Evolutionary conservation across 2,888 invertebrate species (phyloP), one percentile per base, ranked within the genome.

Genomic region (Drosophila neonasuta): DNA sequence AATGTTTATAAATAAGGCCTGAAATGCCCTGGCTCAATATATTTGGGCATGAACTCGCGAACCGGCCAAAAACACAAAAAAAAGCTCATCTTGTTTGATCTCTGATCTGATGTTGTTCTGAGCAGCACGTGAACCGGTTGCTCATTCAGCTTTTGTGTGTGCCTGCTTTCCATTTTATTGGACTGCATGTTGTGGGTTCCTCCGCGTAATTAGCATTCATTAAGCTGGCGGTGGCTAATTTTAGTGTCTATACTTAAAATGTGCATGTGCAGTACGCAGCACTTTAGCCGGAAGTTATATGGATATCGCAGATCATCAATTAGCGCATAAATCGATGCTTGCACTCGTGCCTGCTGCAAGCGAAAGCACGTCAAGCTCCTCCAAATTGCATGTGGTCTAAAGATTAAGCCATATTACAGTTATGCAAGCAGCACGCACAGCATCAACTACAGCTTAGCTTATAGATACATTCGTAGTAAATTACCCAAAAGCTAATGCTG

Each of bases 361-460:
- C 50, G 13, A 49, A 13, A 59, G 42, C 36, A n/a, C 6, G 6
- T 15, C 20, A 32, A 15, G 5, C 57, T 46, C 51, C 36, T 30
- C 30, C 52, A 58, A 63, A 66, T 62, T 66, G 48, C 55, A 54
- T 67, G 64, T 69, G 56, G 46, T 58, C 32, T 30, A 15, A 11
- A 76, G 72, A 77, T 77, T 77, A 63, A 70, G 24, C 51, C 42
- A 30, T 42, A 68, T 79, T 72, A 65, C 44, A 48, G 64, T 83
- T 83, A 83, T 81, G 82, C 79, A 86, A 87, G 70, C 64, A 20
- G 51, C 68, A 82, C 81, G 81, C 81, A 82, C 77, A 71, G 55
- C 24, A 45, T 45, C 34, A 24, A 64, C 78, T 83, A 68, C 68
- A 34, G 34, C 34, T 34, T 11, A 10, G 11, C 13, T 7, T 39